Evolutionary conservation across 2,888 invertebrate species (phyloP), one percentile per base, ranked within the genome.

Genomic region (Lycophotia porphyrea): DNA sequence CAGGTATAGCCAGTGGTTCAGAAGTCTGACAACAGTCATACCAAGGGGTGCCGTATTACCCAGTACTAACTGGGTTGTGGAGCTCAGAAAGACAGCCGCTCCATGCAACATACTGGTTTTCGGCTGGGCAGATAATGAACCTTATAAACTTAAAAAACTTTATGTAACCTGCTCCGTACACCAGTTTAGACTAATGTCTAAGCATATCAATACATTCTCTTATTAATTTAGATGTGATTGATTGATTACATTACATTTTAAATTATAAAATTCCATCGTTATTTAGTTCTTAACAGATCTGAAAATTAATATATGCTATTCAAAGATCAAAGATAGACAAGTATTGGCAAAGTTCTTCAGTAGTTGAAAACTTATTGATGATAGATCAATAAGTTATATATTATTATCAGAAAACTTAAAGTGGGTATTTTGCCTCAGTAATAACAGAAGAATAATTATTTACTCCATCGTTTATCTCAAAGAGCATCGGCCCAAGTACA

Each of bases 281-380:
- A 39, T 18, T 67, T 44, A 5, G 31, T 74, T 63, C 4, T 67
- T 2, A 58, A 58, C 21, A 44, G 63, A 31, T 44, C n/a, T 60
- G 18, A 15, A 4, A 47, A 76, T 47, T 34, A 34, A 60, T 66
- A 39, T 34, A 67, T 36, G 11, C 31, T 18, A 69, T 61, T 72
- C 27, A 67, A 52, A 70, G 55, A 73, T 70, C 61, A 77, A 77
- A 82, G 27, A 31, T 31, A 47, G 64, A 52, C 52, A 67, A 64
- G 55, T 76, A 64, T 69, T 66, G 27, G 34, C 36, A 68, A 74
- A 78, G 58, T 69, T 76, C 15, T 61, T 11, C 18, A 27, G 15
- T 52, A 61, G 65, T 64, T 64, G 18, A 21, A 60, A 80, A 75
- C 24, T 55, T 55, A 47, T 66, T 69, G 61, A n/a, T n/a, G n/a